phyloP scores from a whole-genome alignment of 2,888 invertebrate species.

The Crematogaster levior region DNA sequence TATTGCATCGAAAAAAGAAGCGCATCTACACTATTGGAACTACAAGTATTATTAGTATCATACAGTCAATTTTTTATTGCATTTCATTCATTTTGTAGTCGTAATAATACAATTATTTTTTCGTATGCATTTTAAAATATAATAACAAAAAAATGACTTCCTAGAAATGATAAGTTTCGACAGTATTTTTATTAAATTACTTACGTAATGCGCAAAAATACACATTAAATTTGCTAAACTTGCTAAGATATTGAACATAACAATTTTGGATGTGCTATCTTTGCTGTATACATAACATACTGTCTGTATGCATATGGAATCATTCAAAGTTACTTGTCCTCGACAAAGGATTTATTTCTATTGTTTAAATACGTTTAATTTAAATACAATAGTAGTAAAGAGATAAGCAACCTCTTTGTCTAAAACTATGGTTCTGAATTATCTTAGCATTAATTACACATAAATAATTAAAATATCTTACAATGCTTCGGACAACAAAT shows the following conservation, averaged over 20 bases:
- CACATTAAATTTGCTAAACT: background rate
- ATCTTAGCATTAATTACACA: constrained; percentile 11
- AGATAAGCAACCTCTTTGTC: background rate
- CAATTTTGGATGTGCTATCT: background rate
- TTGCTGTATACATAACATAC: background rate
- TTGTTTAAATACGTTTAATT: constrained; percentile 28
- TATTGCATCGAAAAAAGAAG: background rate
- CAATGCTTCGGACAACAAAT: background rate
- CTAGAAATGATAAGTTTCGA: background rate
- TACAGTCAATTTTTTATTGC: background rate
- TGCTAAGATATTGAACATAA: constrained; percentile 15
- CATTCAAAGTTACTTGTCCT: constrained; percentile 12
- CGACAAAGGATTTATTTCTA: constrained; percentile 11
- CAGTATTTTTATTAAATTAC: background rate
- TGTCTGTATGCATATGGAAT: constrained; percentile 6
- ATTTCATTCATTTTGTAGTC: background rate
- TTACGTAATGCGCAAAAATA: background rate
- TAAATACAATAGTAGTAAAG: constrained; percentile 7
- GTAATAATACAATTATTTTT: background rate
- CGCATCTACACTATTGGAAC: too few species aligned
- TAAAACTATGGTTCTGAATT: background rate
- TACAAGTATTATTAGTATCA: constrained; percentile 1
- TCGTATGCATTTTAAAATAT: background rate
- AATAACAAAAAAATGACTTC: background rate
- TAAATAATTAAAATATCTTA: constrained; percentile 8